These are phyloP conservation scores for Pluvialis apricaria DNA, from an alignment of 2,113 vertebrate genomes.

Conservation along the genomic window DNA sequence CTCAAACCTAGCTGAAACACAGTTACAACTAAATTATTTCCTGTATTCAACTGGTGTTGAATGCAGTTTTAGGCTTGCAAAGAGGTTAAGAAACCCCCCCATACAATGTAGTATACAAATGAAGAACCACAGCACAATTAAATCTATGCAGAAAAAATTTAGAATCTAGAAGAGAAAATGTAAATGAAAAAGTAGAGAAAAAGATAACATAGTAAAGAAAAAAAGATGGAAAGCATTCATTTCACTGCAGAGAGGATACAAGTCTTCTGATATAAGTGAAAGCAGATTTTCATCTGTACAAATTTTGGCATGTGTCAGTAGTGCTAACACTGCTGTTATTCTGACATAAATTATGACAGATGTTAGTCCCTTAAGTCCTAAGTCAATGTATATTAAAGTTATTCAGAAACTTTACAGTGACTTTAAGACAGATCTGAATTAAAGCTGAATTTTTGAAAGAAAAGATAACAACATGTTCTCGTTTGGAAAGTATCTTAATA, in stretches of 20 bases:
- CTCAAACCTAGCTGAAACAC: background rate
- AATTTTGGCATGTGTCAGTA: background rate
- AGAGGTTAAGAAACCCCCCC: background rate
- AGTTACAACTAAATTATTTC: background rate
- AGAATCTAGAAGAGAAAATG: background rate
- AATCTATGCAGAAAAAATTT: background rate
- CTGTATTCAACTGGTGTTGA: background rate
- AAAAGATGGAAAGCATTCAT: background rate
- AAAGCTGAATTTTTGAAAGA: background rate
- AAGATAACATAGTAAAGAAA: background rate
- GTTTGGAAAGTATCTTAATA: background rate
- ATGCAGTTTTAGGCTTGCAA: background rate
- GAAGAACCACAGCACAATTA: background rate
- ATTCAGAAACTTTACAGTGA: background rate
- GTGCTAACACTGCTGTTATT: background rate
- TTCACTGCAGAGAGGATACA: background rate
- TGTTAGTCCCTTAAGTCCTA: background rate
- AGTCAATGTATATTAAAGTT: background rate
- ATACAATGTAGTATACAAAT: background rate
- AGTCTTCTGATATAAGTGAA: background rate
- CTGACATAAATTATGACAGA: background rate
- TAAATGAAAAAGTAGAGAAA: background rate
- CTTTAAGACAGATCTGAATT: background rate
- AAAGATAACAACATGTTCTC: background rate
- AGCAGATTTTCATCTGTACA: background rate